Evolutionary conservation across 2,888 invertebrate species (phyloP), one percentile per base, ranked within the genome.

Genomic region (Ametastegia equiseti): DNA sequence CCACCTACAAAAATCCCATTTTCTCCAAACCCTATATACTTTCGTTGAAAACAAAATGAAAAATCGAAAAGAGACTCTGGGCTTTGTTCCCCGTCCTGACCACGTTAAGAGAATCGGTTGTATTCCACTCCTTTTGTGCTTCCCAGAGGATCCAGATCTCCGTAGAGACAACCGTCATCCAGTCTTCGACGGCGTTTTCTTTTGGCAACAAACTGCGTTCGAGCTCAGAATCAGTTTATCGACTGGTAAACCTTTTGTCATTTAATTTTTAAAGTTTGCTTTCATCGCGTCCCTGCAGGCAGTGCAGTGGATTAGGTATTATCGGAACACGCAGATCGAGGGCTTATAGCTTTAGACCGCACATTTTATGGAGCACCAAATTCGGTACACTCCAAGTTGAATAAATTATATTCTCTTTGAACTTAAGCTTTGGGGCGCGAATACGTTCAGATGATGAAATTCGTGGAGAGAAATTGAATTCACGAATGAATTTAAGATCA

Each of bases 171-270:
- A n/a, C 39, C 7, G 19, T 39, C 65, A 2, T 67, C 65, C 19
- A 67, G 65, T 39, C 39, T 67, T 67, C 19, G 65, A 23, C 19
- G 30, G 71, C 23, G 13, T n/a, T 30, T 47, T 71, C n/a, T 71
- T 30, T 23, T 27, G 45, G 27, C 13, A 71, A 71, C 27, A 33
- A 54, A 75, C 50, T 54, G 19, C 54, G 75, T 54, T 36, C 33
- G 23, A 75, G 11, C 33, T 54, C 54, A 54, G 19, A 27, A 75
- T 75, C 54, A 54, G 54, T 23, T 75, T 36, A 54, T 54, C 75
- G 75, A 13, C 54, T 23, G n/a, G 54, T 19, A 13, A 54, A 36
- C 54, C 19, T 47, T 39, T 45, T 19, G 15, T 27, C 30, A 71
- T 19, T 54, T 9, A 54, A 54, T 19, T 27, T 54, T 36, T 19